These are phyloP conservation scores for Oscheius sp. DNA, from an alignment of 2,888 invertebrate species.

Conservation along the genomic window DNA sequence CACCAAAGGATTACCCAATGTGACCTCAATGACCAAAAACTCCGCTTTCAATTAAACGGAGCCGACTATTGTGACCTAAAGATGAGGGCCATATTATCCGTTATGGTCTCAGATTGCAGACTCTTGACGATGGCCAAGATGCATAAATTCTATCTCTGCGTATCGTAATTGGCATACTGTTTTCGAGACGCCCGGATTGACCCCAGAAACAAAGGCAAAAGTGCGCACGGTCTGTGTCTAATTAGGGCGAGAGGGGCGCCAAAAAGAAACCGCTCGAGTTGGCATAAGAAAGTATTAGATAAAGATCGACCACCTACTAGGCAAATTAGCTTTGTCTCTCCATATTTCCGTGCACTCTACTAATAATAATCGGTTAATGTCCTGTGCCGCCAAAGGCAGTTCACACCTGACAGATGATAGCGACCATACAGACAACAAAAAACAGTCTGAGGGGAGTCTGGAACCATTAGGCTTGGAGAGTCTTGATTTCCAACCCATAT, in stretches of 20 bases:
- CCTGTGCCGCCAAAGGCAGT: conserved; percentile 23
- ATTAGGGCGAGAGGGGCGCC: too few relatives aligned
- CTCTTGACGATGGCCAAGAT: conserved; percentile 15
- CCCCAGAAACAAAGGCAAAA: conserved; percentile 29
- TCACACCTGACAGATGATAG: conserved; percentile 22
- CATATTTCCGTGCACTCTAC: not conserved
- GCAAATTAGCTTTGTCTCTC: conserved; percentile 27
- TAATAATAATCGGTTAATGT: conserved; percentile 15
- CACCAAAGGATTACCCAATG: conserved; percentile 1
- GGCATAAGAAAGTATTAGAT: conserved; percentile 24
- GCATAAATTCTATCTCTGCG: conserved; percentile 14
- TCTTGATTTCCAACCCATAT: conserved; percentile 22
- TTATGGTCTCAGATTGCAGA: conserved; percentile 18
- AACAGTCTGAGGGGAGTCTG: not conserved
- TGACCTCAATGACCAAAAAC: not conserved
- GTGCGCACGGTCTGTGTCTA: conserved; percentile 17
- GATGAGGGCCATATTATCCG: conserved; percentile 15
- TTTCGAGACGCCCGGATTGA: conserved; percentile 21
- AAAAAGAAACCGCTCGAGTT: too few relatives aligned
- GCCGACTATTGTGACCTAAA: conserved; percentile 18
- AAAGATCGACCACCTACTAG: conserved; percentile 31
- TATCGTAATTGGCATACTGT: conserved; percentile 18
- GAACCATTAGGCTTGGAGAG: conserved; percentile 13
- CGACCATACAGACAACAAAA: not conserved
- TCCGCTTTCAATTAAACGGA: conserved; percentile 20